Base-by-base conservation (phyloP, 2,888 invertebrate genomes). In the Tholera decimalis region DNA sequence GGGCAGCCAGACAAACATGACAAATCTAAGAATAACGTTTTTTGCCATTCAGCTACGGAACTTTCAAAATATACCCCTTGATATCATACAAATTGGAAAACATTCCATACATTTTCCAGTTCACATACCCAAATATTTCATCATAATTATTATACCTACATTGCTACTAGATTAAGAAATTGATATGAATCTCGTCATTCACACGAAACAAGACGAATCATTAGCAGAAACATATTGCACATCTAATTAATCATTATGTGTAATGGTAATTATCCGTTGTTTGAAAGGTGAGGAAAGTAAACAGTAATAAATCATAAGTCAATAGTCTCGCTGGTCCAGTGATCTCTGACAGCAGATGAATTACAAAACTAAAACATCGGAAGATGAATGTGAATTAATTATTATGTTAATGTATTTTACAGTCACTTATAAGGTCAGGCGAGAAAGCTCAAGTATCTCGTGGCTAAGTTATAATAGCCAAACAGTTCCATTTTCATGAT, bases 231-330 rank as follows among this genome's bases (percentile, higher is more conserved):
- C 53, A 49, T 53, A 41, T 41, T n/a, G 51, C 4, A 35, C 26
- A n/a, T 43, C 28, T 56, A 53, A 71, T 63, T 57, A 50, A 37
- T 60, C 55, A 59, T 43, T n/a, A 3, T 39, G 18, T 58, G 47
- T 54, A 15, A 13, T 3, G 41, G 8, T 74, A 56, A 74, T 76
- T 74, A 76, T 47, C 43, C 5, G 68, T 79, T 79, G 69, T 79
- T 61, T 33, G 33, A 57, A 53, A 73, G 63, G 49, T 68, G 57
- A 28, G 26, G 9, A 56, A 41, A 41, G 30, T 60, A 61, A 78
- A 55, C 13, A 41, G 28, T 41, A 26, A 73, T 76, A 37, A 68
- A 76, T 76, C 79, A 76, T 61, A 11, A 9, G 20, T 57, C 15
- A 56, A 43, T 53, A 39, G 43, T 47, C 30, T 50, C 26, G 7